Percentiles rank a stretch among this genome's conserved stretches.
phyloP scores from a whole-genome alignment of 2,113 vertebrate species.

The Ardeotis arabs region DNA sequence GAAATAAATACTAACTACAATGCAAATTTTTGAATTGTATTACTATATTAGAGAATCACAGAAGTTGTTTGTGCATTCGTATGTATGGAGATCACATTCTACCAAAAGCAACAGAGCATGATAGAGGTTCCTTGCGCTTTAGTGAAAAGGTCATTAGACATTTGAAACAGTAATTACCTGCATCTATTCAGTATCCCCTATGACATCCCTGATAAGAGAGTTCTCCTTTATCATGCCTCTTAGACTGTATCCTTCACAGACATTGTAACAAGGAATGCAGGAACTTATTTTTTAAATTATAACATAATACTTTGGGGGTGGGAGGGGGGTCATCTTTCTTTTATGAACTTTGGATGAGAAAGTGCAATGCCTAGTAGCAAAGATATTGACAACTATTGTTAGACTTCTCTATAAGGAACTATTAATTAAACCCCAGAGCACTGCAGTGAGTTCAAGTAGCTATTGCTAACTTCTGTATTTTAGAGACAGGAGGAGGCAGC shows the following conservation, averaged over 20 bases:
- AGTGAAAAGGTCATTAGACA: slow-evolving; percentile 32
- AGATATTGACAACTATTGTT: not conserved
- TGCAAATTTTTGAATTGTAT: not conserved
- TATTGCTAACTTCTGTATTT: not conserved
- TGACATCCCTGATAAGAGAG: not conserved
- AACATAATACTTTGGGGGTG: accelerated
- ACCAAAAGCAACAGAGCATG: not conserved
- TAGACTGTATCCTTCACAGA: not conserved
- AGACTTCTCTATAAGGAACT: not conserved
- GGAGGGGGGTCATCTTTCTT: not conserved
- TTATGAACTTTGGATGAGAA: not conserved
- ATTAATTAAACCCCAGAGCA: not conserved
- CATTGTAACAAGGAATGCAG: not conserved
- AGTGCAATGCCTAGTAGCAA: not conserved
- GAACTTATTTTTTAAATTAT: not conserved
- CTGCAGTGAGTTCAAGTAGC: not conserved
- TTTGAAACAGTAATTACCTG: slow-evolving; percentile 9
- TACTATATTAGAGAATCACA: not conserved
- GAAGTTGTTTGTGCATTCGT: not conserved
- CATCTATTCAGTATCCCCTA: not conserved
- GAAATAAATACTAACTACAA: not conserved
- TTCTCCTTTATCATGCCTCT: not conserved
- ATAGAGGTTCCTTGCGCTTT: not conserved
- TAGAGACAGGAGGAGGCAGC: not conserved
- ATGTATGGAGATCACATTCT: not conserved